phyloP scores from a whole-genome alignment of 1,140 invertebrate genomes.

The Wiebesia pumilae region DNA sequence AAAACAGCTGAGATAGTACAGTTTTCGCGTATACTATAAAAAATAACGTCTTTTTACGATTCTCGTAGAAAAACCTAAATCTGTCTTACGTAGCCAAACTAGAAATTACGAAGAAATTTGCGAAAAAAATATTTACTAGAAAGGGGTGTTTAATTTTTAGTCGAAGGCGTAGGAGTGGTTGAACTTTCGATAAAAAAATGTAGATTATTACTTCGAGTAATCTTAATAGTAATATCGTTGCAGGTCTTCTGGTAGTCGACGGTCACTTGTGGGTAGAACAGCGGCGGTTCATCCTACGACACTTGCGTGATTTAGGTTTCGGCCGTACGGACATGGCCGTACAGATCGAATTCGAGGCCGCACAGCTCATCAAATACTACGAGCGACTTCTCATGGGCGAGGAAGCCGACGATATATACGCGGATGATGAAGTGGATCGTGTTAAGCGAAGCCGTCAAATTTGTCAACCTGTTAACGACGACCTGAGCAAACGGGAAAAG shows the following conservation, averaged over 20 bases:
- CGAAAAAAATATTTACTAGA: not conserved
- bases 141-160: not conserved
- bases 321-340: constrained; percentile 84
- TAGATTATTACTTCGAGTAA: not conserved
- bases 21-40: not conserved
- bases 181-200: not conserved
- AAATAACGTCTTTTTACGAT: not conserved
- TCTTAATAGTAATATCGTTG: not conserved
- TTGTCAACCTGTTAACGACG: not conserved
- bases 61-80: not conserved
- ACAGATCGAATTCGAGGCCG: constrained; percentile 82
- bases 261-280: constrained; percentile 89
- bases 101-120: too few relatives aligned
- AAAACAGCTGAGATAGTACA: too few relatives aligned
- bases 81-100: too few relatives aligned
- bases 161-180: not conserved
- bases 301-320: constrained; percentile 88
- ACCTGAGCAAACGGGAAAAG: not conserved
- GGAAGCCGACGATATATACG: not conserved
- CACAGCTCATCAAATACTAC: constrained; percentile 77
- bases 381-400: constrained; percentile 55
- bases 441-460: not conserved
- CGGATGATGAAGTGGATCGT: not conserved
- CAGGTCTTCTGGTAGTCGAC: constrained; percentile 82
- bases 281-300: constrained; percentile 84